Evolutionary conservation across 2,113 vertebrate species (phyloP).

Genomic region (Leucoraja erinaceus): DNA sequence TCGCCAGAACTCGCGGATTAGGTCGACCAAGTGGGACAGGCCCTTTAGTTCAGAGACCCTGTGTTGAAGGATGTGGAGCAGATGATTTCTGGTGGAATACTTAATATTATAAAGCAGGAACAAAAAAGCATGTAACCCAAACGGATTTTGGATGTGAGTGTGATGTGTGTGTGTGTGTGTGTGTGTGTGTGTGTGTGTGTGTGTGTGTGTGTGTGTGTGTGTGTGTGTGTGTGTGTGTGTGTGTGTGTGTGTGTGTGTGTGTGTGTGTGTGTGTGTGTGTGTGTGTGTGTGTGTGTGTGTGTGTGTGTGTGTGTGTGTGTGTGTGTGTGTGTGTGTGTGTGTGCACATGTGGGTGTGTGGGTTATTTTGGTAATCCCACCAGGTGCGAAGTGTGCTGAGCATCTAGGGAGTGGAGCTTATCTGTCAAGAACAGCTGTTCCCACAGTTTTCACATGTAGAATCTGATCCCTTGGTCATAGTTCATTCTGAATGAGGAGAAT

Average conservation of each 20-base stretch:
- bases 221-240: too few relatives aligned
- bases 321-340: too few relatives aligned
- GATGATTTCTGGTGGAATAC: neutral
- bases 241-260: too few relatives aligned
- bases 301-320: too few relatives aligned
- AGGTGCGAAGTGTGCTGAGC: neutral
- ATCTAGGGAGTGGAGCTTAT: neutral
- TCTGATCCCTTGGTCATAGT: neutral
- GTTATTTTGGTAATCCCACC: neutral
- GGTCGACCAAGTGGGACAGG: too few relatives aligned
- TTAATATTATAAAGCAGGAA: neutral
- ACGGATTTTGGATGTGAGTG: neutral
- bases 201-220: too few relatives aligned
- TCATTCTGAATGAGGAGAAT: neutral
- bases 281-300: too few relatives aligned
- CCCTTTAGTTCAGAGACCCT: neutral
- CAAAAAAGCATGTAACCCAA: neutral
- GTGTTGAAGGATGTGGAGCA: neutral
- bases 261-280: too few relatives aligned
- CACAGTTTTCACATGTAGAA: neutral
- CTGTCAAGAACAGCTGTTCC: conserved; percentile 6
- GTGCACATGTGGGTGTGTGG: too few relatives aligned
- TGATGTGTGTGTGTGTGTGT: too few relatives aligned
- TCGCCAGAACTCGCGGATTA: too few relatives aligned
- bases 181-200: too few relatives aligned